A percentile compares a stretch with the other conserved stretches of the same genome.
phyloP scores from a whole-genome alignment of 2,888 invertebrate species.

The Ischnus inquisitorius region DNA sequence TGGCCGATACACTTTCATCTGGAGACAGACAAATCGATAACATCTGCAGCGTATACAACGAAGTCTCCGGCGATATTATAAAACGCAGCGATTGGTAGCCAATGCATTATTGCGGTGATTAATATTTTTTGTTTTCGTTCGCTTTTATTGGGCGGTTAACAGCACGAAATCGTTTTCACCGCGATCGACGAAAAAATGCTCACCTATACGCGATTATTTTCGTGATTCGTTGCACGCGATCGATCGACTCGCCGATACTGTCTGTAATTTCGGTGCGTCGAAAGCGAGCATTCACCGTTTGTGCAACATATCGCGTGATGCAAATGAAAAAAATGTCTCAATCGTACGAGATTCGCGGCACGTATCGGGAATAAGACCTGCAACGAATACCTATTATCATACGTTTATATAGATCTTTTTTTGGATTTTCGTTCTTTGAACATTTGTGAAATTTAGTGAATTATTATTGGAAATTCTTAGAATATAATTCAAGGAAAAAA shows the following conservation, averaged over 20 bases:
- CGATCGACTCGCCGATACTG: slow-evolving; percentile 17
- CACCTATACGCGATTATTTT: background rate
- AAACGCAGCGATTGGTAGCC: no score
- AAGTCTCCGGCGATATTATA: no score
- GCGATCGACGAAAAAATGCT: background rate
- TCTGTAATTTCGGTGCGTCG: slow-evolving; percentile 21
- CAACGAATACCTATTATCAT: no score
- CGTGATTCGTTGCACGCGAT: slow-evolving; percentile 39
- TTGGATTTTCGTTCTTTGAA: background rate
- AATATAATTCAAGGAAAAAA: no score
- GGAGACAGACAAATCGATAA: background rate
- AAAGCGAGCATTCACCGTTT: slow-evolving; percentile 19
- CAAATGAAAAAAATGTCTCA: slow-evolving; percentile 39
- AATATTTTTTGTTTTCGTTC: no score
- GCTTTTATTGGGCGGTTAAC: no score
- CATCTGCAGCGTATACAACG: no score
- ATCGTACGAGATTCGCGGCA: slow-evolving; percentile 46
- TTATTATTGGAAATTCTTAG: no score
- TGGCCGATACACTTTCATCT: background rate
- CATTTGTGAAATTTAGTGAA: background rate
- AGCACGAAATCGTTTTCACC: background rate
- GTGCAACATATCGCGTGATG: slow-evolving; percentile 26
- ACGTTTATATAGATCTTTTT: background rate
- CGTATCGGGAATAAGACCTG: slow-evolving; percentile 7
- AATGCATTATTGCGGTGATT: no score